Base-by-base conservation (phyloP, 2,888 invertebrate genomes). In the Miltochrista miniata region DNA sequence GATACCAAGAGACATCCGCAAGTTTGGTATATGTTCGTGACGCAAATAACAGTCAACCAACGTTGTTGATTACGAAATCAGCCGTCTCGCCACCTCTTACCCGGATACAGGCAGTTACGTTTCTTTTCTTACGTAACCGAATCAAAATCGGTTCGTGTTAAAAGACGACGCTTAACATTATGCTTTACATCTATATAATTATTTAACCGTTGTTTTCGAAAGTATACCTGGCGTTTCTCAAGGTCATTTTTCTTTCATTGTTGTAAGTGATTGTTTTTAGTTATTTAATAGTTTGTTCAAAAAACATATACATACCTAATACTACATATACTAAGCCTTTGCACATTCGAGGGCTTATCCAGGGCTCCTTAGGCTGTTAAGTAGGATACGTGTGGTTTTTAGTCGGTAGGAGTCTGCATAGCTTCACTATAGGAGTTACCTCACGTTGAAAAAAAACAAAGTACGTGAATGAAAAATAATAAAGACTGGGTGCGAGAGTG, bases 181-280 rank as follows among this genome's bases (percentile, higher is more conserved):
- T 39, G 29, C 39, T 39, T 43, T n/a, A n/a, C n/a, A 44, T 14
- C 35, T 30, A 1, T 38, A 29, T 18, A 36, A 44, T 52, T 47
- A 44, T 36, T 48, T 39, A 18, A 39, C 44, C n/a, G 44, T 52
- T 47, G 12, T 48, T 43, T 49, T 52, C 43, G 52, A 52, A 52
- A 52, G 51, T 39, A 36, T 35, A 9, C 8, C 24, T 18, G 10
- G 8, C 31, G 5, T 0, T 12, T 34, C 13, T 31, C 45, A 51
- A 51, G 46, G 51, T 37, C 51, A 37, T 41, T 36, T 48, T 44
- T 38, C n/a, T 11, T 38, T n/a, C 15, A 37, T 38, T 38, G n/a
- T 11, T 38, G 18, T 38, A 10, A 15, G 8, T 38, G 11, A 18
- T 18, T 5, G 37, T 18, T 38, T 13, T 11, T 11, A 38, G 37